Percentiles rank a stretch among this genome's conserved stretches.
Conservation (phyloP, 2,888 invertebrate species). For the Leucophora obtusa region DNA sequence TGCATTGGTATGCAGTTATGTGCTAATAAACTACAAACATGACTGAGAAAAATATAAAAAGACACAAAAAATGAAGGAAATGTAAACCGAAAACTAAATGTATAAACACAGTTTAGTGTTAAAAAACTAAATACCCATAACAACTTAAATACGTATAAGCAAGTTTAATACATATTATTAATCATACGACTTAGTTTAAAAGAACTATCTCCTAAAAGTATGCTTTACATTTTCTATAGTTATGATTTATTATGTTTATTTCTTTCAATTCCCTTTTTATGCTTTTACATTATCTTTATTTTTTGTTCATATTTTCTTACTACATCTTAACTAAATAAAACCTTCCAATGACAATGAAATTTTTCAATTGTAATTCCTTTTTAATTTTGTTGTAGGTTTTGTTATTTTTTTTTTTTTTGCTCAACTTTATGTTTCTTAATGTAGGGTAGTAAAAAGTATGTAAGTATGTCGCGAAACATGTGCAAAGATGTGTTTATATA, state of each 20-base stretch:
- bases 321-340: not conserved
- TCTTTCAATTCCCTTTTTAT: not conserved
- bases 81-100: too few species aligned
- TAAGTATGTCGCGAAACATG: slow-evolving; percentile 21
- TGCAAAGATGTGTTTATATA: slow-evolving; percentile 20
- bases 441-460: slow-evolving; percentile 28
- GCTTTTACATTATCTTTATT: not conserved
- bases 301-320: not conserved
- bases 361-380: slow-evolving; percentile 35
- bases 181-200: not conserved
- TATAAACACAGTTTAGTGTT: not conserved
- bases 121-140: not conserved
- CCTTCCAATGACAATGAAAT: slow-evolving; percentile 68
- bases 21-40: too few species aligned
- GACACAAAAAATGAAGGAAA: too few species aligned
- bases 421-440: slow-evolving; percentile 43
- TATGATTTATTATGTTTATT: slow-evolving; percentile 11
- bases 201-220: slow-evolving; percentile 3
- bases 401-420: slow-evolving; percentile 57
- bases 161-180: not conserved
- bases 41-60: too few species aligned
- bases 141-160: not conserved
- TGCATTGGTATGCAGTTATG: too few species aligned
- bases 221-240: not conserved
- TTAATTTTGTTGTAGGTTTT: slow-evolving; percentile 55